Conservation (phyloP, 2,888 invertebrate genomes). For the Seira musarum region DNA sequence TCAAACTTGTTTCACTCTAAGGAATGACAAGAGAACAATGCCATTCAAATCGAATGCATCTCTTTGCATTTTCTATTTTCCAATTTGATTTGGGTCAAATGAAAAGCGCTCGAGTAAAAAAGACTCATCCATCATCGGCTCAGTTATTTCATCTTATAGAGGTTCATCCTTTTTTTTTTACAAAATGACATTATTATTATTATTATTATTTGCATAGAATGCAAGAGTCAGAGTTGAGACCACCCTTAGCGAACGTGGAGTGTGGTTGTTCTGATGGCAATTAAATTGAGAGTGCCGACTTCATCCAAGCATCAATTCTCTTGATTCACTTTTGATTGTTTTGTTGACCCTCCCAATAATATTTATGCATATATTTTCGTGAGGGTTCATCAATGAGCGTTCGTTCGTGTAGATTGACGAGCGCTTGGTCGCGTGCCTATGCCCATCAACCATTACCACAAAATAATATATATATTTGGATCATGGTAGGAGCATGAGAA, state of each 20-base stretch:
- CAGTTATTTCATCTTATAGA: not conserved
- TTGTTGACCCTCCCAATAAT: conserved; percentile 36
- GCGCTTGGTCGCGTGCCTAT: conserved; percentile 48
- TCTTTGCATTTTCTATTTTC: not conserved
- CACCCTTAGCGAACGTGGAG: conserved; percentile 46
- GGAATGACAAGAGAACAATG: not conserved
- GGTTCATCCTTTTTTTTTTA: not conserved
- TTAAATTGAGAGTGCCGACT: conserved; percentile 50
- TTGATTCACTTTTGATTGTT: not conserved
- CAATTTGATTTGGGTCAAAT: not conserved
- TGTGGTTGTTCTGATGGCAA: conserved; percentile 56
- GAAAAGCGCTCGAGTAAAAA: not conserved
- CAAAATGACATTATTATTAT: not conserved
- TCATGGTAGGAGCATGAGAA: not conserved
- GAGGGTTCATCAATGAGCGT: conserved; percentile 19
- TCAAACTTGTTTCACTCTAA: not conserved
- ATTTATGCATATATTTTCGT: conserved; percentile 51
- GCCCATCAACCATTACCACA: conserved; percentile 57
- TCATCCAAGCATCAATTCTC: not conserved
- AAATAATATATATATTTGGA: conserved; percentile 20
- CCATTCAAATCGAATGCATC: not conserved
- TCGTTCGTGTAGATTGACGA: conserved; percentile 3
- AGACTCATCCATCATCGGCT: conserved; percentile 39
- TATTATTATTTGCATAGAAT: too few species aligned
- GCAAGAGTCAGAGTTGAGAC: conserved; percentile 20